These are phyloP conservation scores for Geotrypetes seraphini DNA, from an alignment of 2,797 vertebrate species.

Conservation along the genomic window DNA sequence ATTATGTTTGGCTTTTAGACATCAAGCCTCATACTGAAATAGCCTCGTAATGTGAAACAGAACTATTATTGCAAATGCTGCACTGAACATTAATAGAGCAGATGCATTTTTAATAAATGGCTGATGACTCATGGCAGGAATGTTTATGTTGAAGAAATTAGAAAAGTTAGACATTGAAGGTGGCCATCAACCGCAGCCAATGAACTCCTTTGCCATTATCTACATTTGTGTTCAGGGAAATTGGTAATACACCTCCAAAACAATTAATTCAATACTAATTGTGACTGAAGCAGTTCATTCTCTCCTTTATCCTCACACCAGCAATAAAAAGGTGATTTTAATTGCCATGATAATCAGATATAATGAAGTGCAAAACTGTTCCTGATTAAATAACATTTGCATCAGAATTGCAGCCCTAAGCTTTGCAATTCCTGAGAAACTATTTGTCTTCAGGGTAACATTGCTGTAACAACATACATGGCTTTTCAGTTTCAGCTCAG, in stretches of 20 bases:
- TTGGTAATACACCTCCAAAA: slow-evolving; percentile 30
- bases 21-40: too few relatives aligned
- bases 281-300: slow-evolving; percentile 30
- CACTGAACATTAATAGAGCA: slow-evolving; percentile 1
- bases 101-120: slow-evolving; percentile 5
- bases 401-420: slow-evolving; percentile 19
- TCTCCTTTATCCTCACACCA: slow-evolving; percentile 16
- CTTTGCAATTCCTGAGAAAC: slow-evolving; percentile 11
- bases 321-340: slow-evolving; percentile 45
- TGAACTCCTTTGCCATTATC: slow-evolving; percentile 17
- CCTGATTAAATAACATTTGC: slow-evolving; percentile 50
- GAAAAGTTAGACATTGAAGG: slow-evolving; percentile 8
- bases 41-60: too few relatives aligned
- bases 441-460: background rate
- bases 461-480: too few relatives aligned
- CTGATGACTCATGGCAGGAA: slow-evolving; percentile 1
- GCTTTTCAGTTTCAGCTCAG: too few relatives aligned
- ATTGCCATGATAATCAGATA: slow-evolving; percentile 45
- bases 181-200: slow-evolving; percentile 11
- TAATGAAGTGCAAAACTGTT: slow-evolving; percentile 44
- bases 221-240: slow-evolving; percentile 25
- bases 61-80: background rate
- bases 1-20: too few relatives aligned
- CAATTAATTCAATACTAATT: slow-evolving; percentile 43
- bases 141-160: background rate